These are phyloP conservation scores for Motacilla alba DNA, from an alignment of 2,113 vertebrate genomes.

Conservation along the genomic window DNA sequence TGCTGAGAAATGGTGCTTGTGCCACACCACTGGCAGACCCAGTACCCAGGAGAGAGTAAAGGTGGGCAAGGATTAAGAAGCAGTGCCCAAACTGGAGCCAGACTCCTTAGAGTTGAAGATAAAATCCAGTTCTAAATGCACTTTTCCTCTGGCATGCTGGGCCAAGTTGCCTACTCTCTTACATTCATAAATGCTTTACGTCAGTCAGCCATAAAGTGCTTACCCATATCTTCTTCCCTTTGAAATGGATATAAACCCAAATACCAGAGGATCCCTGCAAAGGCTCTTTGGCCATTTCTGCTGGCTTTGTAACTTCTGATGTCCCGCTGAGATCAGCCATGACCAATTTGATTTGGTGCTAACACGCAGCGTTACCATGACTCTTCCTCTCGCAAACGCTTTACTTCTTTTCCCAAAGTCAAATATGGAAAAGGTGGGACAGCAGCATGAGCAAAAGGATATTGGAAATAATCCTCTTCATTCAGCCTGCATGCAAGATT, in stretches of 20 bases:
- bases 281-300: constrained; percentile 6
- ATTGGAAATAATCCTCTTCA: constrained; percentile 61
- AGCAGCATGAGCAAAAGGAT: constrained; percentile 48
- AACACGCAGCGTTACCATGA: background rate
- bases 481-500: constrained; percentile 40
- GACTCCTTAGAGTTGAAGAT: background rate
- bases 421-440: constrained; percentile 49
- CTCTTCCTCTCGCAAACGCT: constrained; percentile 1
- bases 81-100: background rate
- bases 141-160: background rate
- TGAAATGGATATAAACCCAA: constrained; percentile 12
- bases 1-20: background rate
- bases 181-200: background rate
- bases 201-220: background rate
- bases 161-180: background rate
- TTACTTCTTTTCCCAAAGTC: constrained; percentile 35
- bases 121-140: background rate
- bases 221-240: background rate
- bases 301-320: background rate
- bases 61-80: background rate
- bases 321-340: background rate
- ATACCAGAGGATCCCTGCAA: background rate
- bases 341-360: background rate
- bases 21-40: background rate
- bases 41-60: background rate